These are phyloP conservation scores for Tanytarsus gracilentus DNA, from an alignment of 2,888 invertebrate species.

Conservation along the genomic window DNA sequence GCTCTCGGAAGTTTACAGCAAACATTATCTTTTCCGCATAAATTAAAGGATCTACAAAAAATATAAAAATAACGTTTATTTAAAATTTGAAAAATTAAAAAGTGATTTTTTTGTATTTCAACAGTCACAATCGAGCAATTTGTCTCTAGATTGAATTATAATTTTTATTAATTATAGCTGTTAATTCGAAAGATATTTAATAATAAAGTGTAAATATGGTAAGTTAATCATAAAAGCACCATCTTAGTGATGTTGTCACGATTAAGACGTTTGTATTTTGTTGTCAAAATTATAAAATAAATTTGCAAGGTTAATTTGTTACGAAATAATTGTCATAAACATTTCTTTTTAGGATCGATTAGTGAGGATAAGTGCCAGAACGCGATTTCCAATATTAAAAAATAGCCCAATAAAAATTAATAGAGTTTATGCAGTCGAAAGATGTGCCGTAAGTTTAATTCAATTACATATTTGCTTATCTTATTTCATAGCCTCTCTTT, in stretches of 20 bases:
- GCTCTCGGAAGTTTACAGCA: constrained; percentile 1
- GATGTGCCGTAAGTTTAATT: neutral
- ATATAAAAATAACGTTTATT: neutral
- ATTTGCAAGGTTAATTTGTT: constrained; percentile 1
- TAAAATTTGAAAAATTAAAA: neutral
- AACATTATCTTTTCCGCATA: constrained; percentile 8
- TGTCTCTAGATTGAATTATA: neutral
- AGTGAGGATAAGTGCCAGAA: constrained; percentile 2
- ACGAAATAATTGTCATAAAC: constrained; percentile 1
- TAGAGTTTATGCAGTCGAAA: constrained; percentile 14
- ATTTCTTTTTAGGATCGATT: constrained; percentile 6
- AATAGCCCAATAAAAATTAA: neutral
- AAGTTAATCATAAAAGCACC: no score
- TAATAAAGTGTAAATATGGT: no score
- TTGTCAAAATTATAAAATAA: neutral
- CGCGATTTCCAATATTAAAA: neutral
- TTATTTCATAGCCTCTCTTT: neutral
- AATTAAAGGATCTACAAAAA: neutral
- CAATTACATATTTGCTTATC: neutral
- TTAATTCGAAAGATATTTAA: no score
- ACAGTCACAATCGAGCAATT: no score
- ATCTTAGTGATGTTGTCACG: no score
- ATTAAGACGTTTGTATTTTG: neutral
- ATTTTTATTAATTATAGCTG: neutral
- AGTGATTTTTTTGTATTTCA: no score